Conservation (phyloP, 2,888 invertebrate genomes). For the Polydrusus cervinus region DNA sequence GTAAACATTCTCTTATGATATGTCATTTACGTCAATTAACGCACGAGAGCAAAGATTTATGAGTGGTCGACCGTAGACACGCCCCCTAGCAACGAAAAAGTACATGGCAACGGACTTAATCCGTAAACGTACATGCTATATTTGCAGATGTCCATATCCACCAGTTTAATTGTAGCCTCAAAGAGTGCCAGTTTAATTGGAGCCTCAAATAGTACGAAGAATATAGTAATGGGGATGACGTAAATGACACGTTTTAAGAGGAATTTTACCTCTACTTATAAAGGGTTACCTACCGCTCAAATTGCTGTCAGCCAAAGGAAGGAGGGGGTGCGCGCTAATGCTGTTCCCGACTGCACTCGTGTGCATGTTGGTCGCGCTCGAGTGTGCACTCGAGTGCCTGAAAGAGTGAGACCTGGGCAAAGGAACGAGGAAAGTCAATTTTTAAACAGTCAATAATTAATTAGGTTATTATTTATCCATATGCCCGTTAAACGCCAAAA, state of each 20-base stretch:
- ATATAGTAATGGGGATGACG: no score
- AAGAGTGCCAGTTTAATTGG: no score
- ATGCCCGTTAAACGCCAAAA: slow-evolving; percentile 36
- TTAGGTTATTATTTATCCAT: slow-evolving; percentile 26
- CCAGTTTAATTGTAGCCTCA: no score
- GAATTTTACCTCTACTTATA: slow-evolving; percentile 31
- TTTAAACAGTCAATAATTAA: slow-evolving; percentile 39
- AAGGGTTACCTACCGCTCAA: slow-evolving; percentile 73
- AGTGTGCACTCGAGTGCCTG: slow-evolving; percentile 85
- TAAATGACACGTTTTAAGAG: not conserved
- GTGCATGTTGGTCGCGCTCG: slow-evolving; percentile 80
- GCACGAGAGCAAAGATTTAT: no score
- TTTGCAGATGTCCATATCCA: no score
- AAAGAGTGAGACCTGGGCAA: slow-evolving; percentile 92
- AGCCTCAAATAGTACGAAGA: no score
- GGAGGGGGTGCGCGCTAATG: slow-evolving; percentile 95
- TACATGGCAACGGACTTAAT: no score
- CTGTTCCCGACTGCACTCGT: slow-evolving; percentile 84
- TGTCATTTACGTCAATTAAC: no score
- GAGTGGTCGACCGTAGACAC: no score
- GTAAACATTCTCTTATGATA: no score
- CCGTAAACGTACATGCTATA: no score
- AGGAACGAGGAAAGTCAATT: slow-evolving; percentile 55
- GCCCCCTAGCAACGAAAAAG: no score
- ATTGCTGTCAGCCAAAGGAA: slow-evolving; percentile 84